Conservation (phyloP, 2,888 invertebrate species). For the Achlya flavicornis region DNA sequence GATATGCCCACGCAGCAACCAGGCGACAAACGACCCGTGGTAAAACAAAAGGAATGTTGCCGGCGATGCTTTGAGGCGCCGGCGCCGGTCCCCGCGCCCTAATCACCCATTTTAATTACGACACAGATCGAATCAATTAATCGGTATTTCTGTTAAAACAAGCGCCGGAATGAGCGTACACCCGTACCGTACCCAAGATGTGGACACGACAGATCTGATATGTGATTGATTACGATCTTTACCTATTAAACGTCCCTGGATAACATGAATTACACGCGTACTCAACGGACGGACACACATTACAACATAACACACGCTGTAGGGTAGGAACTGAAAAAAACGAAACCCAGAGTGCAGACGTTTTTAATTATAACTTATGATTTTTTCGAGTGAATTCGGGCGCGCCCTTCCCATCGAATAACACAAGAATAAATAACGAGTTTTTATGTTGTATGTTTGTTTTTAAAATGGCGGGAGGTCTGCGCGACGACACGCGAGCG, state of each 20-base stretch:
- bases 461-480: constrained; percentile 84
- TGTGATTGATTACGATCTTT: constrained; percentile 63
- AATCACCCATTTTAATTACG: constrained; percentile 84
- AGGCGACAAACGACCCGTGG: constrained; percentile 83
- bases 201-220: constrained; percentile 56
- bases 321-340: constrained; percentile 11
- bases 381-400: constrained; percentile 80
- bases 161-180: constrained; percentile 71
- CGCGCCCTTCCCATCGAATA: constrained; percentile 80
- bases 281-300: not conserved
- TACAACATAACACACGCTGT: not conserved
- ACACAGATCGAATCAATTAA: constrained; percentile 84
- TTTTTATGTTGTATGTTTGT: constrained; percentile 82
- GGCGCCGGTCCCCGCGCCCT: constrained; percentile 81
- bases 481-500: constrained; percentile 82
- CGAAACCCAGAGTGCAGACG: constrained; percentile 50
- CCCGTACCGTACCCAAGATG: constrained; percentile 62
- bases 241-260: constrained; percentile 56
- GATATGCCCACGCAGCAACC: constrained; percentile 56
- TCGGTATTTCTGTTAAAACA: constrained; percentile 82
- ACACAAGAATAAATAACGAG: constrained; percentile 82
- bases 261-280: constrained; percentile 42
- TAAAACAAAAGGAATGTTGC: constrained; percentile 84
- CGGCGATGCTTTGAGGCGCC: constrained; percentile 83
- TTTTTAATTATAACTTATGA: constrained; percentile 82